Evolutionary conservation across 53 echinoderm and acorn worm species (phyloP).

Genomic region (Zoroaster sp.): DNA sequence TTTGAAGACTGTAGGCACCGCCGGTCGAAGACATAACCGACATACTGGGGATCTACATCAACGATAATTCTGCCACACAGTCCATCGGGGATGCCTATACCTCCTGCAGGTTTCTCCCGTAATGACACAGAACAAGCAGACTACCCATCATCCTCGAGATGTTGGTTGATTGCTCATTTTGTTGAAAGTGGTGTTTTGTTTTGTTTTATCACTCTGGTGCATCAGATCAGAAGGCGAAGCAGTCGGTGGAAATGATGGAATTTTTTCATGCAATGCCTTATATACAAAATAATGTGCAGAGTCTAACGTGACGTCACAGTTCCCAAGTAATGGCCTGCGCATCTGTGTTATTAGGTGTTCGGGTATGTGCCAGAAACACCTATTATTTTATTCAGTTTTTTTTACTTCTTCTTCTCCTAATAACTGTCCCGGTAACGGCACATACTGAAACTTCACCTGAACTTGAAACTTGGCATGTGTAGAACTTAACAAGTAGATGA

Average conservation of each 20-base stretch:
- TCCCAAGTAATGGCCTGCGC: neutral
- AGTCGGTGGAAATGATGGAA: neutral
- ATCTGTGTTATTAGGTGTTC: too few species aligned
- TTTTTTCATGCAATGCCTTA: neutral
- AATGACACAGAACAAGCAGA: neutral
- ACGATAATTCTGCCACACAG: neutral
- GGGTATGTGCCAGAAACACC: too few species aligned
- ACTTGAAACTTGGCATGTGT: too few species aligned
- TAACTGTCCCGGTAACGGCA: too few species aligned
- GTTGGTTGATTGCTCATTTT: neutral
- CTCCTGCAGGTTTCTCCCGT: neutral
- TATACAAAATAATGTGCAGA: neutral
- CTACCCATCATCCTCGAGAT: neutral
- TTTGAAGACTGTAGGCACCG: slow-evolving; percentile 2
- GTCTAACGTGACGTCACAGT: neutral
- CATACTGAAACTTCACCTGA: too few species aligned
- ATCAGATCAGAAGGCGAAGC: neutral
- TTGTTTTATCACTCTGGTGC: neutral
- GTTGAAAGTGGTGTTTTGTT: neutral
- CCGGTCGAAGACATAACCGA: neutral
- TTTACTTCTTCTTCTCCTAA: too few species aligned
- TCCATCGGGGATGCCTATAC: neutral
- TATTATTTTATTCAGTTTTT: too few species aligned
- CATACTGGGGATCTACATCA: neutral
- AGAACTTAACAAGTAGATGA: too few species aligned